Evolutionary conservation across 2,113 vertebrate species (phyloP).

Genomic region (Acinonyx jubatus): DNA sequence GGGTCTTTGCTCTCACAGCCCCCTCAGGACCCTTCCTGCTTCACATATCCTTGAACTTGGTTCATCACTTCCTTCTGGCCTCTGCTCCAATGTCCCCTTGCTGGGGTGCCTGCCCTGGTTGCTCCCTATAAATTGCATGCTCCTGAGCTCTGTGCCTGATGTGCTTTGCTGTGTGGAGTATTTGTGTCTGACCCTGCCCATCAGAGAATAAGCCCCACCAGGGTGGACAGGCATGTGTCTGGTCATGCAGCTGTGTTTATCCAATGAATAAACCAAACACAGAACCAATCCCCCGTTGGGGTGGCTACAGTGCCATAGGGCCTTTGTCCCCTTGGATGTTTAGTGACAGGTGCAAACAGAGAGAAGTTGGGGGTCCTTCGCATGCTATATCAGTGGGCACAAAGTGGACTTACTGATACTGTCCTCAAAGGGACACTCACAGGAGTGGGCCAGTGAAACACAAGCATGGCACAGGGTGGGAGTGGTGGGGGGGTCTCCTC

Average conservation of each 20-base stretch:
- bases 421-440: background rate
- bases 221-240: background rate
- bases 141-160: background rate
- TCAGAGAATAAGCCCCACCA: fast-evolving
- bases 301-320: background rate
- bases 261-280: background rate
- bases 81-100: background rate
- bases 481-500: background rate
- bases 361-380: background rate
- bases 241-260: background rate
- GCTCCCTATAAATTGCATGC: background rate
- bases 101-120: background rate
- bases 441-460: no score
- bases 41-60: background rate
- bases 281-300: background rate
- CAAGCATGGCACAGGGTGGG: background rate
- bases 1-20: background rate
- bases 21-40: background rate
- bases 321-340: background rate
- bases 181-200: background rate
- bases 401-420: background rate
- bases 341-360: background rate
- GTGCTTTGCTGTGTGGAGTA: background rate
- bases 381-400: background rate
- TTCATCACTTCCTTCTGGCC: background rate